These are phyloP conservation scores for Heteropelma amictum DNA, from an alignment of 2,888 invertebrate species.

Conservation along the genomic window DNA sequence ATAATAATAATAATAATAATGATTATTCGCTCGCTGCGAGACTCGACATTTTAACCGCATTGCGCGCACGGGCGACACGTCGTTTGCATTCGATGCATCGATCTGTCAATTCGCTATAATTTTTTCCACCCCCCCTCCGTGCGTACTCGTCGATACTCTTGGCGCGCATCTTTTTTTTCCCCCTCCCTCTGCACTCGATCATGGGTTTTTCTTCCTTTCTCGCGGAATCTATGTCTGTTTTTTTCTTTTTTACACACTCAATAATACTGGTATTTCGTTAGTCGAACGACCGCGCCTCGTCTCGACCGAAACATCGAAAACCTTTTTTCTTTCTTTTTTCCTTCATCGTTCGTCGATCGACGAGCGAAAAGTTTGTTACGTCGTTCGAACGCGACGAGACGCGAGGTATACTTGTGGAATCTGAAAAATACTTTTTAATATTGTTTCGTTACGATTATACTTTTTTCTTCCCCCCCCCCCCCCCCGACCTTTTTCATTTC, in stretches of 20 bases:
- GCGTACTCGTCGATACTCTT: conserved; percentile 25
- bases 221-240: conserved; percentile 63
- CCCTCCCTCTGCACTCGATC: conserved; percentile 34
- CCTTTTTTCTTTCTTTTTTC: conserved; percentile 4
- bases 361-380: not conserved
- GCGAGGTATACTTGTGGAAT: conserved; percentile 67
- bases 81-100: conserved; percentile 58
- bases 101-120: conserved; percentile 44
- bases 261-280: conserved; percentile 77
- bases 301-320: conserved; percentile 61
- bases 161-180: conserved; percentile 26
- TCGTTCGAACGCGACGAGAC: not conserved
- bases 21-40: conserved; percentile 67
- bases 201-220: conserved; percentile 52
- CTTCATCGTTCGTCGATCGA: not conserved
- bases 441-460: conserved; percentile 44
- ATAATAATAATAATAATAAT: conserved; percentile 46
- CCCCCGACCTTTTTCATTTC: conserved; percentile 57
- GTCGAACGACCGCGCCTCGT: conserved; percentile 62
- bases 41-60: conserved; percentile 66
- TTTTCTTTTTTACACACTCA: conserved; percentile 74
- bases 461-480: conserved; percentile 61
- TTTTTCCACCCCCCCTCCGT: conserved; percentile 21
- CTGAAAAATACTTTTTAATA: conserved; percentile 71
- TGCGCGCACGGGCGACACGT: conserved; percentile 54